Percentiles rank a stretch among this genome's conserved stretches.
phyloP scores from a whole-genome alignment of 1,140 invertebrate genomes.

The Mesaphorura yosii region DNA sequence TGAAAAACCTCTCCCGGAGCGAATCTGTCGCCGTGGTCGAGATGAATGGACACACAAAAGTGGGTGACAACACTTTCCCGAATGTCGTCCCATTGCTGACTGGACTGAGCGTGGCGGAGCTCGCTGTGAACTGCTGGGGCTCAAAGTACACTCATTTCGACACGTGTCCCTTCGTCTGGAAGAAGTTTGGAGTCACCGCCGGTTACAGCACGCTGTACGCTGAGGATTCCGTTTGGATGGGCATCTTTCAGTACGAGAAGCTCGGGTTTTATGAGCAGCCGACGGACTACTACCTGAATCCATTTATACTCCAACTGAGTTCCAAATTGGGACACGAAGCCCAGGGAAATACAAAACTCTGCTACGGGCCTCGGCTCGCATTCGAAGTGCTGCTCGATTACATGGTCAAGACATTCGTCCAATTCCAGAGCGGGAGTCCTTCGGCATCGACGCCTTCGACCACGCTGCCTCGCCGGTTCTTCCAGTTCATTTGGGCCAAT shows the following conservation, averaged over 20 bases:
- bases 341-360: slow-evolving; percentile 24
- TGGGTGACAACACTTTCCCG: slow-evolving; percentile 33
- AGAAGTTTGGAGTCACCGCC: slow-evolving; percentile 48
- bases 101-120: slow-evolving; percentile 46
- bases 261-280: slow-evolving; percentile 36
- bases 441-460: background rate
- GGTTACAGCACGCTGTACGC: slow-evolving; percentile 66
- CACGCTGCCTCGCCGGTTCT: slow-evolving; percentile 14
- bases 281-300: slow-evolving; percentile 37
- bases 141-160: slow-evolving; percentile 42
- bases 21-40: no score
- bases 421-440: slow-evolving; percentile 12
- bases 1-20: slow-evolving; percentile 33
- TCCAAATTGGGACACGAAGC: slow-evolving; percentile 23
- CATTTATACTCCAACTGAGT: slow-evolving; percentile 30
- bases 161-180: slow-evolving; percentile 67
- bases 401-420: slow-evolving; percentile 21
- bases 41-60: slow-evolving; percentile 35
- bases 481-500: slow-evolving; percentile 31
- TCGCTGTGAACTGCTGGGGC: slow-evolving; percentile 42
- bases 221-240: slow-evolving; percentile 50
- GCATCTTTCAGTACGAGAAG: slow-evolving; percentile 37
- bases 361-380: slow-evolving; percentile 22
- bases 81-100: slow-evolving; percentile 49
- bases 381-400: slow-evolving; percentile 28